Evolutionary conservation across 2,797 vertebrate species (phyloP).

Genomic region (Xenops minutus): DNA sequence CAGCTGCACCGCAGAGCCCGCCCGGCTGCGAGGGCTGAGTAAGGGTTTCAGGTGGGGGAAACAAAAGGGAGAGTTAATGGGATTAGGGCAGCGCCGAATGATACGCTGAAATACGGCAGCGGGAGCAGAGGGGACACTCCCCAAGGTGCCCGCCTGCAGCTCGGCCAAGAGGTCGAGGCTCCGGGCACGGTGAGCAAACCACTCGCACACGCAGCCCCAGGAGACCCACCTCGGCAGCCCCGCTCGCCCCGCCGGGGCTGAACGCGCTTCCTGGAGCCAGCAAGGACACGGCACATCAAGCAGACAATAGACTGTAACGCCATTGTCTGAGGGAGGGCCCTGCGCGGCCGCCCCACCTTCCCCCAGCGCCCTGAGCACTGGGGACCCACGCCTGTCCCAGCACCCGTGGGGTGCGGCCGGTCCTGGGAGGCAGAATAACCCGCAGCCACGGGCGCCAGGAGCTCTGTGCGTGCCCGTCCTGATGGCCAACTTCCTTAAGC

Average conservation of each 20-base stretch:
- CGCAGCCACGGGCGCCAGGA: background rate
- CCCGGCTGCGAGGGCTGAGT: background rate
- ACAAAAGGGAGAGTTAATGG: conserved; percentile 13
- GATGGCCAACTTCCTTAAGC: background rate
- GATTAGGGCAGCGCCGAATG: background rate
- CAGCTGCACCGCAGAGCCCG: background rate
- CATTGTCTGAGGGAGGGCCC: conserved; percentile 34
- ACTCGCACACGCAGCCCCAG: rapidly evolving
- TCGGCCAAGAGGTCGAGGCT: background rate
- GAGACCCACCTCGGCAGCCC: background rate
- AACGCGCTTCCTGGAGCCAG: background rate
- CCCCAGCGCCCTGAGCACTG: rapidly evolving
- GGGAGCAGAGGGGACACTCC: background rate
- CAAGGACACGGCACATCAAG: background rate
- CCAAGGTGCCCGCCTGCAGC: background rate
- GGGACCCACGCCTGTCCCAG: background rate
- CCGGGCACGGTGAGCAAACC: background rate
- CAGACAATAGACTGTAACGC: conserved; percentile 46
- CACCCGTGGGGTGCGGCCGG: background rate
- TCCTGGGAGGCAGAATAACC: background rate
- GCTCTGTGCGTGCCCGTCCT: background rate
- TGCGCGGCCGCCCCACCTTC: background rate
- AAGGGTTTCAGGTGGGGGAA: background rate
- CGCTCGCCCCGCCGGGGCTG: background rate
- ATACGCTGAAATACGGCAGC: background rate